phyloP scores from a whole-genome alignment of 2,888 invertebrate species.

The Pseudeuparius sepicola region DNA sequence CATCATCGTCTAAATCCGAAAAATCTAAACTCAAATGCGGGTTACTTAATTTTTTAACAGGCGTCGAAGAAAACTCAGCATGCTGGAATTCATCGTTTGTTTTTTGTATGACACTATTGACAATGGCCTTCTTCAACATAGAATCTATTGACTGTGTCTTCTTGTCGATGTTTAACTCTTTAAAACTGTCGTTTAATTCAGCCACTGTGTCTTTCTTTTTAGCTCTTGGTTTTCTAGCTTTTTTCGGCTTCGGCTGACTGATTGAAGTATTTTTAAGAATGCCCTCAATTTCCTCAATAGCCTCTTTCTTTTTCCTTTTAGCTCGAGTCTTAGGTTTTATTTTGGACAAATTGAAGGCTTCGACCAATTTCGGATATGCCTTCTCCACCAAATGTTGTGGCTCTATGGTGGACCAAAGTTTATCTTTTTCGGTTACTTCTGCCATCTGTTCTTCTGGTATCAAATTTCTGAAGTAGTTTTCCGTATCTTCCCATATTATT shows the following conservation, averaged over 20 bases:
- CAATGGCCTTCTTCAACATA: constrained; percentile 19
- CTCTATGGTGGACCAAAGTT: constrained; percentile 58
- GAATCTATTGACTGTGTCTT: constrained; percentile 1
- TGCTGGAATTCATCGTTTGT: constrained; percentile 16
- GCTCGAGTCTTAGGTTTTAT: constrained; percentile 34
- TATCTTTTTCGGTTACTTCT: constrained; percentile 38
- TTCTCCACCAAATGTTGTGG: constrained; percentile 51
- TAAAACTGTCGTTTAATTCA: constrained; percentile 18
- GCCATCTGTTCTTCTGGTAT: constrained; percentile 51
- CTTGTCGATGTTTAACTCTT: constrained; percentile 16
- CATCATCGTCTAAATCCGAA: constrained; percentile 36
- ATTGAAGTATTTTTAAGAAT: constrained; percentile 28
- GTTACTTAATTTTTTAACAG: constrained; percentile 16
- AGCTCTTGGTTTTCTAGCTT: constrained; percentile 28
- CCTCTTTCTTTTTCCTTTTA: constrained; percentile 27
- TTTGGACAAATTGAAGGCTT: constrained; percentile 46
- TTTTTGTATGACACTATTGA: constrained; percentile 30
- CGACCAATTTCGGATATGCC: constrained; percentile 55
- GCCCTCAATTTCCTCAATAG: constrained; percentile 20
- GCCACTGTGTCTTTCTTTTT: constrained; percentile 18
- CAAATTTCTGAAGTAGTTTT: constrained; percentile 46
- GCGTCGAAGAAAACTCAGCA: constrained; percentile 21
- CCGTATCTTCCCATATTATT: constrained; percentile 57
- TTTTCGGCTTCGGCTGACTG: constrained; percentile 28
- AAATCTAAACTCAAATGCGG: constrained; percentile 26